Conservation (phyloP, 2,888 invertebrate species). For the Sipha maydis region DNA sequence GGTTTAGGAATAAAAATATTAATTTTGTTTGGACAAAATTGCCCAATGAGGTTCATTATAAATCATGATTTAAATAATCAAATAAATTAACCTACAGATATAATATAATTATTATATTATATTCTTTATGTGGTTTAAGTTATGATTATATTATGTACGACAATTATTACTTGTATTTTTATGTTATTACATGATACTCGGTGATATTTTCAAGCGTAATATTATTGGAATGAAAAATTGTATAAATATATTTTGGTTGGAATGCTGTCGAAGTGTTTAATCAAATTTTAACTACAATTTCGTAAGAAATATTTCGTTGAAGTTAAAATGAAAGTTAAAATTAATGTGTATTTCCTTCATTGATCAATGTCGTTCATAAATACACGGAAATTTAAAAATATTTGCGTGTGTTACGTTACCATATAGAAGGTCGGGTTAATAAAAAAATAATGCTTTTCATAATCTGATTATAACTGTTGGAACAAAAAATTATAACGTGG, state of each 20-base stretch:
- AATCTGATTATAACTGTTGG: not conserved
- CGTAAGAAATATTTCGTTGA: not conserved
- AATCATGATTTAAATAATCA: no score
- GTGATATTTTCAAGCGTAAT: no score
- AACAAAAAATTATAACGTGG: conserved; percentile 2
- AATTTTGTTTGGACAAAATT: not conserved
- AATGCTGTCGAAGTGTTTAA: not conserved
- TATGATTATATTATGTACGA: no score
- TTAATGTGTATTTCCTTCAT: conserved; percentile 8
- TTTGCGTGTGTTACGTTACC: not conserved
- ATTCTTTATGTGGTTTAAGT: no score
- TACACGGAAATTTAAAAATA: conserved; percentile 16
- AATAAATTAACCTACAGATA: no score
- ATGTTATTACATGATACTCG: no score
- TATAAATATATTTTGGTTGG: not conserved
- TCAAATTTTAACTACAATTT: not conserved
- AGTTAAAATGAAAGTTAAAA: not conserved
- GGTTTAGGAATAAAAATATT: no score
- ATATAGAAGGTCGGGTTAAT: not conserved
- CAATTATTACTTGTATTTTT: no score
- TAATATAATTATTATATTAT: no score
- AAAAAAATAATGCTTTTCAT: not conserved
- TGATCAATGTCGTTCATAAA: conserved; percentile 38
- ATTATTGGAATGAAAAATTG: not conserved
- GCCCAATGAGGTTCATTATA: not conserved